Percentiles rank a stretch among this genome's conserved stretches.
These are phyloP conservation scores for Morpho achilles DNA, from an alignment of 2,888 invertebrate genomes.

Conservation along the genomic window DNA sequence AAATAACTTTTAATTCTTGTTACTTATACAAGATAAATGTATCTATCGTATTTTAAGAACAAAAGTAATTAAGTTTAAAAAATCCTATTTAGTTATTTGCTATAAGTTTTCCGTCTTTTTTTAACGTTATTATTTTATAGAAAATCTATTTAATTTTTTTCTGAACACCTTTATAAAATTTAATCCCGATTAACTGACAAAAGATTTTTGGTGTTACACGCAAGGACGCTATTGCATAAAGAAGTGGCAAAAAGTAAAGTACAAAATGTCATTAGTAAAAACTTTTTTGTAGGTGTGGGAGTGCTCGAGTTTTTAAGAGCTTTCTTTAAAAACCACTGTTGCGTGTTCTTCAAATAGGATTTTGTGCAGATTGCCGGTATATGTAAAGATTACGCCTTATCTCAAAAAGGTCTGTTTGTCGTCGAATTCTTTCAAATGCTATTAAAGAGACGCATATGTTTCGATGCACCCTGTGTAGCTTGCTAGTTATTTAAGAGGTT, in stretches of 20 bases:
- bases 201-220: slow-evolving; percentile 47
- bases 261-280: slow-evolving; percentile 42
- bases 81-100: no score
- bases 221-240: slow-evolving; percentile 49
- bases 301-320: slow-evolving; percentile 50
- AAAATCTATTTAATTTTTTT: slow-evolving; percentile 2
- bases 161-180: slow-evolving; percentile 22
- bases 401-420: slow-evolving; percentile 49
- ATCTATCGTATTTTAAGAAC: no score
- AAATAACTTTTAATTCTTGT: no score
- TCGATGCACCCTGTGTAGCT: no score
- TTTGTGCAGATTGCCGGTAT: slow-evolving; percentile 59
- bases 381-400: slow-evolving; percentile 58
- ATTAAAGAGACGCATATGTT: slow-evolving; percentile 46
- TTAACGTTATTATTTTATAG: not conserved
- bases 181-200: slow-evolving; percentile 54
- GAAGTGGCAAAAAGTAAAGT: slow-evolving; percentile 46
- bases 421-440: slow-evolving; percentile 55
- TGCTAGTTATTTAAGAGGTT: no score
- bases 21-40: no score
- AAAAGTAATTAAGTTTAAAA: no score
- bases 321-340: slow-evolving; percentile 65
- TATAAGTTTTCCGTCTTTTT: no score
- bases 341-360: slow-evolving; percentile 73
- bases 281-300: slow-evolving; percentile 67